These are phyloP conservation scores for Crocodylus rhombifer DNA, from an alignment of 2,797 vertebrate genomes.

Conservation along the genomic window DNA sequence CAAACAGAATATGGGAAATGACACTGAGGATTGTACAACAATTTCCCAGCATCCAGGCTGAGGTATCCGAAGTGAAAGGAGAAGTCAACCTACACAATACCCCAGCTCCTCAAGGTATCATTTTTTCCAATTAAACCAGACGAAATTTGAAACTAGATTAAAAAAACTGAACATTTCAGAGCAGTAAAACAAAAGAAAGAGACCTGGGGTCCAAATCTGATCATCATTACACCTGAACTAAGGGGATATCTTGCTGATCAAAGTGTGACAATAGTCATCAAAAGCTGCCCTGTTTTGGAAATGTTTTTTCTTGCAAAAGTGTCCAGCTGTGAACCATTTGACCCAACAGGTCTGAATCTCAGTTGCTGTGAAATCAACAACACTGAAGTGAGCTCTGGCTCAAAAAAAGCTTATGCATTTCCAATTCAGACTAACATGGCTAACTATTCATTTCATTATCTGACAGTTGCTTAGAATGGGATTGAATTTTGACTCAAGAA, in stretches of 20 bases:
- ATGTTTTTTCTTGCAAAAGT: background rate
- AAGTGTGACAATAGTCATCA: background rate
- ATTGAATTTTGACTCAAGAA: too few species aligned
- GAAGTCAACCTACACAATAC: background rate
- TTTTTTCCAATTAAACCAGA: constrained; percentile 14
- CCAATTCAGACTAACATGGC: too few species aligned
- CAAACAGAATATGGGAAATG: background rate
- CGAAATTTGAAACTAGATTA: constrained; percentile 44
- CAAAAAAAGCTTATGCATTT: too few species aligned
- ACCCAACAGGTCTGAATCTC: too few species aligned
- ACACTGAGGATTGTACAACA: background rate
- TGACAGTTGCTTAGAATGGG: too few species aligned
- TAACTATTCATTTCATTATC: too few species aligned
- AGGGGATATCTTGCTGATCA: background rate
- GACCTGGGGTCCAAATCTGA: background rate
- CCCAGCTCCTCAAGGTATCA: background rate
- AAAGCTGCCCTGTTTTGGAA: background rate
- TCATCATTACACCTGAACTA: background rate
- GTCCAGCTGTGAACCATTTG: background rate
- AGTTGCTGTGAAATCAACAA: too few species aligned
- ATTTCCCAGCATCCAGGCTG: background rate
- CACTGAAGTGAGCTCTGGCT: too few species aligned
- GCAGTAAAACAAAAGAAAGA: background rate
- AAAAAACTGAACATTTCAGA: background rate
- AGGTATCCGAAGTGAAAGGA: background rate